Conservation (phyloP, 2,888 invertebrate species). For the Diachrysia chrysitis region DNA sequence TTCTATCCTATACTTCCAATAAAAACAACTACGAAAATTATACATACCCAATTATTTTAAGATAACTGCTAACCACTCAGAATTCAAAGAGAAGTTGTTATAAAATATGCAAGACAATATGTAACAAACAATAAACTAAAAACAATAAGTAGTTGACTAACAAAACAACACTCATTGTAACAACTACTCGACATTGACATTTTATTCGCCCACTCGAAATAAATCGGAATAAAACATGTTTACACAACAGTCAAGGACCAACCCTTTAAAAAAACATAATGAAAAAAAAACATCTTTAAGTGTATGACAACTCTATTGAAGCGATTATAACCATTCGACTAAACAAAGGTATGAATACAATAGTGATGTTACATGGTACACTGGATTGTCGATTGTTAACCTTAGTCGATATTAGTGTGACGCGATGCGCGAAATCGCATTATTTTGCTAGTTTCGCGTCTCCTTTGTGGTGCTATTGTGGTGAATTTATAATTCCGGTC, state of each 20-base stretch:
- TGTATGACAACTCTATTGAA: slow-evolving; percentile 60
- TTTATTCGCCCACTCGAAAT: slow-evolving; percentile 57
- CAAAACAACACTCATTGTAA: slow-evolving; percentile 46
- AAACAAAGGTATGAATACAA: slow-evolving; percentile 54
- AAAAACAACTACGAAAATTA: no score
- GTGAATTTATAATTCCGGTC: slow-evolving; percentile 41
- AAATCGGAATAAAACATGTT: slow-evolving; percentile 56
- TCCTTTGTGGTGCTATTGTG: slow-evolving; percentile 53
- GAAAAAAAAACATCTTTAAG: slow-evolving; percentile 48
- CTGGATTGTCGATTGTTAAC: slow-evolving; percentile 56
- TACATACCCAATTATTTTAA: neutral
- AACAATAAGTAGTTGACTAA: slow-evolving; percentile 38
- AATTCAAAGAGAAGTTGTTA: neutral
- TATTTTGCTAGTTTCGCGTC: slow-evolving; percentile 73
- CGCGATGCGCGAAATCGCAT: slow-evolving; percentile 76
- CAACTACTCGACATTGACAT: slow-evolving; percentile 52
- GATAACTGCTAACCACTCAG: neutral
- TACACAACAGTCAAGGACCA: slow-evolving; percentile 47
- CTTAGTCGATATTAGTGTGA: slow-evolving; percentile 55
- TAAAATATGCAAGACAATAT: slow-evolving; percentile 12
- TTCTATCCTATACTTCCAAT: no score
- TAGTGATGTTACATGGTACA: slow-evolving; percentile 54
- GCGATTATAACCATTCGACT: slow-evolving; percentile 58
- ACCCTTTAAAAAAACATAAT: slow-evolving; percentile 42
- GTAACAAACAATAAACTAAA: slow-evolving; percentile 13